phyloP scores from a whole-genome alignment of 2,888 invertebrate genomes.

The Acronicta leporina region DNA sequence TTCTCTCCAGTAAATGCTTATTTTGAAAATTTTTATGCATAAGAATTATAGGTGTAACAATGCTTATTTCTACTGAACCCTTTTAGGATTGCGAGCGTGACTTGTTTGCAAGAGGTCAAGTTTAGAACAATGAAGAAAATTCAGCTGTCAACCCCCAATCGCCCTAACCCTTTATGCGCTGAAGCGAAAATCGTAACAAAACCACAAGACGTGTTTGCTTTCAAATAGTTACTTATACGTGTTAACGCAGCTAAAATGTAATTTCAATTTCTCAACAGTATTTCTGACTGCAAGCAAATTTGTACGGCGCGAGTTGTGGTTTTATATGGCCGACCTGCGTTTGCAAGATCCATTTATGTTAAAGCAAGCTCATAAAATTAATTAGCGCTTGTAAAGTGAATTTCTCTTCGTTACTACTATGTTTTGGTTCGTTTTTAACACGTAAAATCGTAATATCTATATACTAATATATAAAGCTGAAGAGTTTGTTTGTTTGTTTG shows the following conservation, averaged over 20 bases:
- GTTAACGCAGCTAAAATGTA: not conserved
- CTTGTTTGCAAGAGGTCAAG: conserved; percentile 13
- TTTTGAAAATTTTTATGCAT: not conserved
- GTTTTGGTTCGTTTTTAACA: no score
- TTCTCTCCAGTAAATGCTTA: not conserved
- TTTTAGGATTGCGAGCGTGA: conserved; percentile 11
- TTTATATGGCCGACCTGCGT: no score
- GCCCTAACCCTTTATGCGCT: not conserved
- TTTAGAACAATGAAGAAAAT: conserved; percentile 10
- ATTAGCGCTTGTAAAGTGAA: no score
- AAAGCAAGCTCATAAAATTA: no score
- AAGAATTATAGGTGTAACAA: conserved; percentile 1
- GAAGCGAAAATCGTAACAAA: conserved; percentile 2
- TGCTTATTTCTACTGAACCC: conserved; percentile 21
- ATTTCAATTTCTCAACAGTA: not conserved
- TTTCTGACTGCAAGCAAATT: conserved; percentile 11
- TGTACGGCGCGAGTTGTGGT: not conserved
- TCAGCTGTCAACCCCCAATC: conserved; percentile 11
- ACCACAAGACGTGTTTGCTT: conserved; percentile 4
- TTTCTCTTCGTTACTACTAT: no score
- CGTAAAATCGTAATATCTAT: no score
- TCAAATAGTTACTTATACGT: conserved; percentile 7
- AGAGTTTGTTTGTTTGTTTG: no score
- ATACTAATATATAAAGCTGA: no score
- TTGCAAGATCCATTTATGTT: no score